These are phyloP conservation scores for Sarcophaga variegata DNA, from an alignment of 2,888 invertebrate genomes.

Conservation along the genomic window DNA sequence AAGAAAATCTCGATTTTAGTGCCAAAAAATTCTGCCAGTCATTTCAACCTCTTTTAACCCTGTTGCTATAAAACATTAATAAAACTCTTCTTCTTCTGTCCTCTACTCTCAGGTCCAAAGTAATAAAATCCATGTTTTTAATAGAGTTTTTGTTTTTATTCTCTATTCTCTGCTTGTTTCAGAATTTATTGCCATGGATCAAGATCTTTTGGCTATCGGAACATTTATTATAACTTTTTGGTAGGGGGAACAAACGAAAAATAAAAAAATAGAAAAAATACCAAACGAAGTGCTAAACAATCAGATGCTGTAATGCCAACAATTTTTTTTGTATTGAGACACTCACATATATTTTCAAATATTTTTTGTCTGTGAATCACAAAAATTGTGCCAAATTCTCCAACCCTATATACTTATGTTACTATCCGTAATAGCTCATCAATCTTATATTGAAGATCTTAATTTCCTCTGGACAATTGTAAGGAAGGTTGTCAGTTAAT, in stretches of 20 bases:
- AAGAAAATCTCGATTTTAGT: slow-evolving; percentile 43
- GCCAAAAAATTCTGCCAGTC: slow-evolving; percentile 58
- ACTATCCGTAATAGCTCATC: no score
- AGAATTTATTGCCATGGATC: slow-evolving; percentile 62
- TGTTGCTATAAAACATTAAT: slow-evolving; percentile 64
- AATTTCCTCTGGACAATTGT: no score
- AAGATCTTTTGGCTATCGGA: slow-evolving; percentile 60
- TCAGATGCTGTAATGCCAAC: slow-evolving; percentile 57
- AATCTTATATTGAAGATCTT: no score
- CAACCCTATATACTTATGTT: no score
- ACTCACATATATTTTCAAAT: no score
- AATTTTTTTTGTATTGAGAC: background rate
- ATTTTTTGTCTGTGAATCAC: no score
- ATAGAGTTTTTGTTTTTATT: slow-evolving; percentile 23
- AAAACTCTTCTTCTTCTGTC: slow-evolving; percentile 24
- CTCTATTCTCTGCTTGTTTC: slow-evolving; percentile 31
- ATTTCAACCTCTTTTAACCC: slow-evolving; percentile 57
- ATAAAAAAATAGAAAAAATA: background rate
- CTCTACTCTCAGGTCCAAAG: slow-evolving; percentile 8
- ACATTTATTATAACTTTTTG: slow-evolving; percentile 64
- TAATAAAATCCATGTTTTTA: slow-evolving; percentile 67
- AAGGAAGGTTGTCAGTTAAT: no score
- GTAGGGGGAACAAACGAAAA: background rate
- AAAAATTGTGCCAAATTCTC: no score
- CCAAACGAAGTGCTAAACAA: slow-evolving; percentile 7